Evolutionary conservation across 2,888 invertebrate species (phyloP), one percentile per base, ranked within the genome.

Genomic region (Sphaerophoria rueppellii): DNA sequence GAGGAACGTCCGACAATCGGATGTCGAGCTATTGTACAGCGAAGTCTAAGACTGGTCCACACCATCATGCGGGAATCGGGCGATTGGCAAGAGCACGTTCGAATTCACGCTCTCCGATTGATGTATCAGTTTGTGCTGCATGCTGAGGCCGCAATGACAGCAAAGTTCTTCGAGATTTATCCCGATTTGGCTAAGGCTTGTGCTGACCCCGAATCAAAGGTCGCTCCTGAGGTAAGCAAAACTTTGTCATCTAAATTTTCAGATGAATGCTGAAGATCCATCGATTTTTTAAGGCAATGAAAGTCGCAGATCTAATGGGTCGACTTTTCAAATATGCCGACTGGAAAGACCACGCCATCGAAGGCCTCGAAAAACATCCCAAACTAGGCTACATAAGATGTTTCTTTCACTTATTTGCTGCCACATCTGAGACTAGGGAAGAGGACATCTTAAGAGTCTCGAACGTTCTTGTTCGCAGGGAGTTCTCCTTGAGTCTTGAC

Each of bases 1-100:
- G 92, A 96, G 11, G 92, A 93, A 78, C 93, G 98, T n/a, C 98
- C 98, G 0, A 96, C 96, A 89, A 93, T 98, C 24, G 98, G 98
- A 0, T 98, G 98, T 89, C 94, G 98, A 7, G 93, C 93, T 2
- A 91, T 98, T 63, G 95, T 96, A 0, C 95, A 95, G 89, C 93
- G 94, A 77, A 95, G 97, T 89, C 77, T 92, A 16, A 89, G 90
- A 6, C 78, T 92, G 3, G 75, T 91, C 3, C 87, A 88, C n/a
- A 75, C 90, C 5, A 90, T 92, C 43, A 89, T 91, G 37, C 87
- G 89, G 0, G 92, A 92, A 74, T 87, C 90, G 0, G 72, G 86
- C 2, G 91, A 92, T 80, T 92, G 92, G 92, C 92, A 92, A 82
- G 91, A 90, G n/a, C 90, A 91, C 69, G 92, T 92, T 24, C 90